Conservation (phyloP, 2,113 vertebrate species). For the Anoplopoma fimbria region DNA sequence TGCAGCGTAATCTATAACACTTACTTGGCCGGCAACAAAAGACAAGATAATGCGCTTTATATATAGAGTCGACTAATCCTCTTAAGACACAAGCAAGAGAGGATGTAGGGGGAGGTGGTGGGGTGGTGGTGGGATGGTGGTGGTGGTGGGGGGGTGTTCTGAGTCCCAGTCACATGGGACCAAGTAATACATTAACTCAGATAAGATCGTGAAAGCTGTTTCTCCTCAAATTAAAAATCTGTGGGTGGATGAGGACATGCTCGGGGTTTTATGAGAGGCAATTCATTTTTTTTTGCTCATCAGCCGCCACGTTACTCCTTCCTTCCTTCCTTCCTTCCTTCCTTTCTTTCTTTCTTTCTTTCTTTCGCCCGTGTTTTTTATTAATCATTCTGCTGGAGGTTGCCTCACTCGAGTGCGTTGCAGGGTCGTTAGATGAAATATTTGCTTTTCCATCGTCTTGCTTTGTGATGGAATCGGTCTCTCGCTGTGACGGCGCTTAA, state of each 20-base stretch:
- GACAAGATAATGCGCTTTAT: conserved; percentile 80
- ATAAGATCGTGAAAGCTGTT: conserved; percentile 72
- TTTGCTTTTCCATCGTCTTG: conserved; percentile 45
- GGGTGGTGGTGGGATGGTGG: not conserved
- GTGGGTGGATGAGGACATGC: conserved; percentile 57
- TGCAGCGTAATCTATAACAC: conserved; percentile 69
- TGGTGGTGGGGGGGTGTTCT: not conserved
- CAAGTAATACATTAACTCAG: conserved; percentile 69
- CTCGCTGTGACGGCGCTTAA: not conserved
- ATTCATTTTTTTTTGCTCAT: conserved; percentile 60
- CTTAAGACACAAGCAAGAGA: conserved; percentile 74
- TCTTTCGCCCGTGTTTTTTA: conserved; percentile 32
- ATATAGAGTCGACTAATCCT: conserved; percentile 77
- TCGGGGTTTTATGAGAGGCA: conserved; percentile 52
- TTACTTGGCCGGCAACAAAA: conserved; percentile 74
- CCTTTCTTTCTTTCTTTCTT: no score
- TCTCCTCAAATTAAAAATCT: conserved; percentile 70
- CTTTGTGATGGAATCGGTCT: conserved; percentile 31
- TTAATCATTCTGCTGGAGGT: conserved; percentile 54
- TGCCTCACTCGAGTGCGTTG: conserved; percentile 1
- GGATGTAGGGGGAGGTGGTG: conserved; percentile 39
- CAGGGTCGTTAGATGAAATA: conserved; percentile 37
- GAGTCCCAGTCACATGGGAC: conserved; percentile 57
- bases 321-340: conserved; percentile 30
- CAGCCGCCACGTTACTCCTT: conserved; percentile 9